A percentile compares a stretch with the other conserved stretches of the same genome.
phyloP scores from a whole-genome alignment of 2,888 invertebrate species.

The Theretra japonica region DNA sequence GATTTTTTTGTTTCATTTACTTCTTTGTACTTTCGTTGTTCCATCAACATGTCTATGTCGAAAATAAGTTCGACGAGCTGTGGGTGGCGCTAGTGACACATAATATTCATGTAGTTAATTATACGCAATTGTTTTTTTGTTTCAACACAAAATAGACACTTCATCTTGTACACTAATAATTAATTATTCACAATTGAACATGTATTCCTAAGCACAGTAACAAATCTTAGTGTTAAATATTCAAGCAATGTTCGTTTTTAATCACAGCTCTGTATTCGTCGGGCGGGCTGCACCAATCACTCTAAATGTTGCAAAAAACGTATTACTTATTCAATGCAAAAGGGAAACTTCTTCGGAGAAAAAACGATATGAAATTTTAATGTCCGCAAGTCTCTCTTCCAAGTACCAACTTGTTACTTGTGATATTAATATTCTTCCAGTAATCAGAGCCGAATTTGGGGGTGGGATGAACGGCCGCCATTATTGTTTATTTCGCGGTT shows the following conservation, averaged over 20 bases:
- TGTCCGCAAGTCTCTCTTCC: constrained; percentile 16
- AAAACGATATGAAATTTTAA: constrained; percentile 26
- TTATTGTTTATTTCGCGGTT: background rate
- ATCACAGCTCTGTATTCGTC: constrained; percentile 16
- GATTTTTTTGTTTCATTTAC: constrained; percentile 27
- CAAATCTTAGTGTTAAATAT: constrained; percentile 4
- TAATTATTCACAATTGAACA: background rate
- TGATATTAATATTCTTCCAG: constrained; percentile 24
- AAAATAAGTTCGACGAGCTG: background rate
- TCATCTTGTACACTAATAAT: background rate
- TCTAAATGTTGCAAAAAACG: constrained; percentile 26
- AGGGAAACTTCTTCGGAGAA: constrained; percentile 26
- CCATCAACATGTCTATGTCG: too few species aligned
- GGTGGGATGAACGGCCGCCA: background rate
- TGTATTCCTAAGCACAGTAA: background rate
- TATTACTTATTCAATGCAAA: constrained; percentile 29
- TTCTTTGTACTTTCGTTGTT: too few species aligned
- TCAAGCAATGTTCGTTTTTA: constrained; percentile 3
- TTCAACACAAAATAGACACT: too few species aligned
- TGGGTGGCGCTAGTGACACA: background rate
- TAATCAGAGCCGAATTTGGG: constrained; percentile 15
- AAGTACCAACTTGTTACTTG: constrained; percentile 27
- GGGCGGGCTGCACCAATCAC: constrained; percentile 18
- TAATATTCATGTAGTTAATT: background rate
- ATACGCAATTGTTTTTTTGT: too few species aligned